A percentile compares a stretch with the other conserved stretches of the same genome.
These are phyloP conservation scores for Pilophorus perplexus DNA, from an alignment of 2,888 invertebrate genomes.

Conservation along the genomic window DNA sequence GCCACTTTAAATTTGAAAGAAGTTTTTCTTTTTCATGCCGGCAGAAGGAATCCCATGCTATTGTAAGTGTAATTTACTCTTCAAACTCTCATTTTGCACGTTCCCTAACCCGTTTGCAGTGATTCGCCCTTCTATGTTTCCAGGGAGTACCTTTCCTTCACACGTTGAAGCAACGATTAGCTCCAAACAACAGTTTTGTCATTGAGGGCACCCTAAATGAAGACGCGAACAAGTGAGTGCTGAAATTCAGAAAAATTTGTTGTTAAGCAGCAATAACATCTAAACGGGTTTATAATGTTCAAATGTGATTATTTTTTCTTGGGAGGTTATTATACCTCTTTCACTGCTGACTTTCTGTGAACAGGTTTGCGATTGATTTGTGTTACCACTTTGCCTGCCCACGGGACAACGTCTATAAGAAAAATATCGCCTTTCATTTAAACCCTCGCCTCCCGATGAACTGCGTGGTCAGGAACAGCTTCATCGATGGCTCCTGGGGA, in stretches of 20 bases:
- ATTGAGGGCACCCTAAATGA: constrained; percentile 16
- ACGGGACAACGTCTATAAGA: constrained; percentile 22
- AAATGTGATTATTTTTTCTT: background rate
- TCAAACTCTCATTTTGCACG: no score
- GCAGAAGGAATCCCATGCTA: no score
- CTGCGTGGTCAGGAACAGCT: constrained; percentile 27
- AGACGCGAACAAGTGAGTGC: constrained; percentile 10
- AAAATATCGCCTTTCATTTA: constrained; percentile 21
- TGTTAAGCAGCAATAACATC: background rate
- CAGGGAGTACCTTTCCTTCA: constrained; percentile 29
- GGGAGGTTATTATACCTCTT: no score
- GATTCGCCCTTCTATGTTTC: no score
- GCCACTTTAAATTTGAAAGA: no score
- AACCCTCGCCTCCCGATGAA: constrained; percentile 27
- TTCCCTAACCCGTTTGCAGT: no score
- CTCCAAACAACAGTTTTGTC: constrained; percentile 8
- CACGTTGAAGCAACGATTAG: constrained; percentile 10
- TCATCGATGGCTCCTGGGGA: constrained; percentile 14
- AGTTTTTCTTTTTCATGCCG: no score
- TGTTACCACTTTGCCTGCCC: constrained; percentile 12
- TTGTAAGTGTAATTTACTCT: no score
- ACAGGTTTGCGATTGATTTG: constrained; percentile 25
- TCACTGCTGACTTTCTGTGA: no score
- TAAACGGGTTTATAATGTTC: background rate
- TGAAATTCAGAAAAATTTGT: background rate